phyloP scores from a whole-genome alignment of 2,797 vertebrate genomes.

The Aselliscus stoliczkanus region DNA sequence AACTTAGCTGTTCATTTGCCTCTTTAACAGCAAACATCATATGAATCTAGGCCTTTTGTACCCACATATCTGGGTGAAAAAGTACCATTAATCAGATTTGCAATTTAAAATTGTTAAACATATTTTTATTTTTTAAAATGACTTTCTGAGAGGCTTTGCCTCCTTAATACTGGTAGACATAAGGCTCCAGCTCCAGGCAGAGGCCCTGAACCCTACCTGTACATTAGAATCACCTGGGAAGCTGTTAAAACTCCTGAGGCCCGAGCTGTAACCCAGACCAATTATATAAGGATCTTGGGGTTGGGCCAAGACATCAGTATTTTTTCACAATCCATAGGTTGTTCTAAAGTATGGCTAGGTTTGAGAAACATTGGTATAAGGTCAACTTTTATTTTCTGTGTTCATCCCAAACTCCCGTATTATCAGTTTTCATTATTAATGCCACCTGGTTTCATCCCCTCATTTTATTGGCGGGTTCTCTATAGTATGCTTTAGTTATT shows the following conservation, averaged over 20 bases:
- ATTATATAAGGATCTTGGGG: not conserved
- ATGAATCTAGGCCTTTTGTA: not conserved
- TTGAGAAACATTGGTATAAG: not conserved
- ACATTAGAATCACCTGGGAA: not conserved
- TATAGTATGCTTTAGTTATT: not conserved
- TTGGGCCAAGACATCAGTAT: not conserved
- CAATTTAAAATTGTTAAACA: not conserved
- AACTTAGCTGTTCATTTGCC: not conserved
- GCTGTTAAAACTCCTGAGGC: not conserved
- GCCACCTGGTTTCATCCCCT: not conserved
- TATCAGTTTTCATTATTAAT: not conserved
- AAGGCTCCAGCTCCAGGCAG: not conserved
- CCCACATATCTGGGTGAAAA: not conserved
- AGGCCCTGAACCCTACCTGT: not conserved
- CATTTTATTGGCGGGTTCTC: not conserved
- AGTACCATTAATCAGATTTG: not conserved
- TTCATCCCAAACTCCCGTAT: not conserved
- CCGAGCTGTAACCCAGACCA: not conserved
- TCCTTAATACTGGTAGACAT: not conserved
- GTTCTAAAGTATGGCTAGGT: not conserved
- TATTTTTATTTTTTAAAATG: not conserved
- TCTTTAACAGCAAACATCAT: not conserved
- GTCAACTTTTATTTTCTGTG: not conserved
- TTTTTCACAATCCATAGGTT: not conserved
- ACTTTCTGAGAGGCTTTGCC: not conserved